phyloP scores from a whole-genome alignment of 2,113 vertebrate species.

The Ovis canadensis region DNA sequence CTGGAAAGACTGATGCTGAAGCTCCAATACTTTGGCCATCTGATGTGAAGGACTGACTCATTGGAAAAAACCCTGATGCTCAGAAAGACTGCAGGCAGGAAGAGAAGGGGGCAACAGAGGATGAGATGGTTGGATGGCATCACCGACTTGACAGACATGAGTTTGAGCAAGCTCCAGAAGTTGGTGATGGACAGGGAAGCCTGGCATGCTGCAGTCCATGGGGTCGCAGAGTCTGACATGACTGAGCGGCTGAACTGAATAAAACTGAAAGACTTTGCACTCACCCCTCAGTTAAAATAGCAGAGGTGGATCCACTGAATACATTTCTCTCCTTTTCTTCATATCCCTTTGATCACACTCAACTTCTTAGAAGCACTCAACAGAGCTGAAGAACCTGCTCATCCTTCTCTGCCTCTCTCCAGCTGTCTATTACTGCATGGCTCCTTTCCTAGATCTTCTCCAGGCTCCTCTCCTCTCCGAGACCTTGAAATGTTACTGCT shows the following conservation, averaged over 20 bases:
- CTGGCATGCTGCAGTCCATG: not conserved
- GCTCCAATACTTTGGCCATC: not conserved
- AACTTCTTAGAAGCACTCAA: not conserved
- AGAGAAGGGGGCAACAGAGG: not conserved
- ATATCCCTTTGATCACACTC: not conserved
- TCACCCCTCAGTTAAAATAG: not conserved
- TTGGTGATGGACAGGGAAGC: not conserved
- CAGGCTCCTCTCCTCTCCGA: not conserved
- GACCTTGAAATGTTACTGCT: not conserved
- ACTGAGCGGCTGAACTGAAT: not conserved
- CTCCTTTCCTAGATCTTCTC: not conserved
- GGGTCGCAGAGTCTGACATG: not conserved
- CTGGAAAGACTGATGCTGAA: not conserved
- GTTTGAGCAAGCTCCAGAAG: not conserved
- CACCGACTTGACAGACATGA: not conserved
- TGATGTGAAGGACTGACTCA: not conserved
- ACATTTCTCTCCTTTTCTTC: not conserved
- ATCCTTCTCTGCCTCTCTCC: not conserved
- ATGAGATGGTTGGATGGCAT: not conserved
- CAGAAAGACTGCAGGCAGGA: not conserved
- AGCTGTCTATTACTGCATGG: not conserved
- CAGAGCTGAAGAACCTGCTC: not conserved
- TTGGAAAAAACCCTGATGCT: not conserved
- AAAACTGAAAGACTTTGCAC: not conserved
- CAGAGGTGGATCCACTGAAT: not conserved